phyloP scores from a whole-genome alignment of 1,140 invertebrate genomes.

The Littorina saxatilis region DNA sequence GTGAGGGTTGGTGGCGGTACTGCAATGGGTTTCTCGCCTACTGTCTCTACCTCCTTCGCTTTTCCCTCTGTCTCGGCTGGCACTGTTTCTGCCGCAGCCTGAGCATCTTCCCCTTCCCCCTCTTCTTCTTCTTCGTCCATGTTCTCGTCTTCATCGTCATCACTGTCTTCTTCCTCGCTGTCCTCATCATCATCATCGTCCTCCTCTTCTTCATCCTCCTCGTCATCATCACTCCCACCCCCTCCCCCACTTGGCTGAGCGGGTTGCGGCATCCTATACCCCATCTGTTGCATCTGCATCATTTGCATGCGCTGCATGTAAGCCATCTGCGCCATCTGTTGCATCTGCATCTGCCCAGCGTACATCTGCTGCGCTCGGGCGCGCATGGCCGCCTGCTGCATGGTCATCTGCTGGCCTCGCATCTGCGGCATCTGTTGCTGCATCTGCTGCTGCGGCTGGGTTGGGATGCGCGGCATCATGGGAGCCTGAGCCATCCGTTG shows the following conservation, averaged over 20 bases:
- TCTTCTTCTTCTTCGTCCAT: background rate
- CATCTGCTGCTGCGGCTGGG: background rate
- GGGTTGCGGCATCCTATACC: background rate
- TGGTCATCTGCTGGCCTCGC: background rate
- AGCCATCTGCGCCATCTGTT: background rate
- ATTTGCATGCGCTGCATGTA: constrained; percentile 26
- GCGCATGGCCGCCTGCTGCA: constrained; percentile 21
- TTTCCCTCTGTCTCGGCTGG: background rate
- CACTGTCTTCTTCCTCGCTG: constrained; percentile 1
- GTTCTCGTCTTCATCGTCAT: constrained; percentile 11
- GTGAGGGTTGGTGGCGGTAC: background rate
- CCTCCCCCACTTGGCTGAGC: background rate
- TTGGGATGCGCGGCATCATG: constrained; percentile 12
- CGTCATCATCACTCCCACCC: background rate
- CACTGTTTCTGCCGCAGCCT: background rate
- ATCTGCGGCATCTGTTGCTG: background rate
- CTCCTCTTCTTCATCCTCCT: background rate
- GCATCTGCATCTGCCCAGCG: constrained; percentile 9
- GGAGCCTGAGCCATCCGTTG: background rate
- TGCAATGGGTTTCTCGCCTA: background rate
- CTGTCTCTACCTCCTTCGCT: background rate
- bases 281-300: constrained; percentile 19
- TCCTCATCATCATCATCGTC: constrained; percentile 15
- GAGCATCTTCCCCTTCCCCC: background rate
- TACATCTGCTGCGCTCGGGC: constrained; percentile 19